Evolutionary conservation across 2,113 vertebrate genomes (phyloP), one percentile per base, ranked within the genome.

Genomic region (Nannobrachium achirus): DNA sequence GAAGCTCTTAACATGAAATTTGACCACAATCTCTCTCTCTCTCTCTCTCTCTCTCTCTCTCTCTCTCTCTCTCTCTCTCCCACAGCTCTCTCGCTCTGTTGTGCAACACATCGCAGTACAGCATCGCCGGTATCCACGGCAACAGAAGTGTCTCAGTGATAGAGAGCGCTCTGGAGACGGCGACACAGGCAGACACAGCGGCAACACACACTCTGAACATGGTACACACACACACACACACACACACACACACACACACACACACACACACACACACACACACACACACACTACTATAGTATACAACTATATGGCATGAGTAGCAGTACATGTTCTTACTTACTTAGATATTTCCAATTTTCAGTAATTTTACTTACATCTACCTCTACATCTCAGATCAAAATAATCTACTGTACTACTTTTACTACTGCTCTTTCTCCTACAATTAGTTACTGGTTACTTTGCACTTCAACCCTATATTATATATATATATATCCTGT

Each of bases 81-180:
- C 8, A 46, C 61, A 88, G 86, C 66, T 69, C 76, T 20, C 48
- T 88, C 16, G 75, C 41, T 0, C 46, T 45, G 0, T 69, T 68
- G 45, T 66, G 72, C 15, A 87, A 88, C 45, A 0, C 8, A 6
- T 79, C 86, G 39, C 55, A 56, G 2, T 83, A 81, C 6, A 20
- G 69, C 63, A 80, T 33, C 25, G 75, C 62, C 69, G 4, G 38
- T 62, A 50, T 51, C 51, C 56, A 66, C 39, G 10, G 61, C 0
- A 63, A 71, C 8, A 19, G 44, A 51, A 71, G 81, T 14, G 53
- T 88, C 25, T 33, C 25, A 33, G 25, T 5, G 6, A 1, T 33
- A 33, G 25, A 33, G 25, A 5, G 25, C 25, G 25, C 25, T 33
- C 25, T 33, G 25, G 25, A 33, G 25, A 33, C 25, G 25, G 25